Percentiles rank a stretch among this genome's conserved stretches.
Evolutionary conservation across 2,113 vertebrate genomes (phyloP).

Genomic region (Tinamus guttatus): DNA sequence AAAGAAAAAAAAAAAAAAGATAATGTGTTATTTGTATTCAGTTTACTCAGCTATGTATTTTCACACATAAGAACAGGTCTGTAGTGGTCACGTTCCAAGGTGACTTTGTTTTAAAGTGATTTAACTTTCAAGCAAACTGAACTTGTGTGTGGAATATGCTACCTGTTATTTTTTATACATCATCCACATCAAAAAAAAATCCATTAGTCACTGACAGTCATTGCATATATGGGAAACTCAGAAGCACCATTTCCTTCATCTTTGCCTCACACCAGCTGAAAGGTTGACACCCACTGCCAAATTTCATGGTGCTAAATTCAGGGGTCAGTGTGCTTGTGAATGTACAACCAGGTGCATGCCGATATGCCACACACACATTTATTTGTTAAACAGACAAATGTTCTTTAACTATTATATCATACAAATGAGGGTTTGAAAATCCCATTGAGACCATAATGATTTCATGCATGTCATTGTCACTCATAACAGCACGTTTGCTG

Average conservation of each 20-base stretch:
- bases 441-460: neutral
- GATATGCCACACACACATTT: neutral
- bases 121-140: neutral
- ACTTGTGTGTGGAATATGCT: neutral
- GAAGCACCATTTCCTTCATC: neutral
- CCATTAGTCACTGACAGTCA: neutral
- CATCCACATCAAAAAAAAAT: neutral
- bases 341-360: neutral
- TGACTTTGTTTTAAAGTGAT: neutral
- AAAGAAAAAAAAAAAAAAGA: neutral
- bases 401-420: neutral
- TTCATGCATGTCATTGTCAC: neutral
- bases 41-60: neutral
- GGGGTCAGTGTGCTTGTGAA: neutral
- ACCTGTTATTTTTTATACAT: neutral
- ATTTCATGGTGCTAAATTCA: neutral
- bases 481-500: neutral
- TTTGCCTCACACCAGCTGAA: neutral
- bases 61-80: neutral
- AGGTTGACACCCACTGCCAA: neutral
- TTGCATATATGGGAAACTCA: neutral
- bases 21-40: neutral
- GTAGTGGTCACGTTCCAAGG: neutral
- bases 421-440: neutral
- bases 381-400: neutral